Evolutionary conservation across 2,797 vertebrate genomes (phyloP), one percentile per base, ranked within the genome.

Genomic region (Protosalanx chinensis): DNA sequence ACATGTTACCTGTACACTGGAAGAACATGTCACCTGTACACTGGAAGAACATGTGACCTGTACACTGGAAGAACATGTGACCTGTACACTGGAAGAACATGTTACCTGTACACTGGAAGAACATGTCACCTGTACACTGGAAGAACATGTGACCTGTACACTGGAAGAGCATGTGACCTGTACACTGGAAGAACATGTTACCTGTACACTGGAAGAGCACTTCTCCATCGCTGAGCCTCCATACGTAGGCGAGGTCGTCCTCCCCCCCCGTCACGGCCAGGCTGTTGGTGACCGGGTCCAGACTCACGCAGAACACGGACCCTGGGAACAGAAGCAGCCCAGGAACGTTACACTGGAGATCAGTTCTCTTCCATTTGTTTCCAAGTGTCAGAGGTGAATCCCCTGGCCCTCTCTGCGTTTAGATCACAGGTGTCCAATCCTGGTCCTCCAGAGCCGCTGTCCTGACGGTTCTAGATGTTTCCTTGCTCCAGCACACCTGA

Each of bases 181-280:
- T 90, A 82, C 97, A 99, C 71, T 97, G 94, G 1, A 99, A 89
- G 64, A 96, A 84, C 20, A 96, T 27, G 1, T 27, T 67, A 98
- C 97, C 98, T 77, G 93, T 90, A 82, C 97, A 99, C 71, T 97
- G 94, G 1, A 99, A 89, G 64, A 96, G 85, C 20, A 96, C 91
- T 29, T 98, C 95, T 20, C 98, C 97, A 0, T 98, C 94, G 0
- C 88, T 93, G 78, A 99, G 82, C 0, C 90, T 92, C 98, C 98
- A 99, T 0, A 99, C 94, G 0, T 91, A 99, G 2, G 96, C 97
- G 76, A 94, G 95, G 69, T 99, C 97, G 0, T 99, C 98, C 80
- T 98, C 96, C 2, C 96, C 97, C 0, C 98, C 98, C 0, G 96
- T 98, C 64, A 99, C 94, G 0, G 94, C 97, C 81, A 99, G 73